A percentile compares a stretch with the other conserved stretches of the same genome.
Evolutionary conservation across 2,797 vertebrate species (phyloP).

Genomic region (Alcedo atthis): DNA sequence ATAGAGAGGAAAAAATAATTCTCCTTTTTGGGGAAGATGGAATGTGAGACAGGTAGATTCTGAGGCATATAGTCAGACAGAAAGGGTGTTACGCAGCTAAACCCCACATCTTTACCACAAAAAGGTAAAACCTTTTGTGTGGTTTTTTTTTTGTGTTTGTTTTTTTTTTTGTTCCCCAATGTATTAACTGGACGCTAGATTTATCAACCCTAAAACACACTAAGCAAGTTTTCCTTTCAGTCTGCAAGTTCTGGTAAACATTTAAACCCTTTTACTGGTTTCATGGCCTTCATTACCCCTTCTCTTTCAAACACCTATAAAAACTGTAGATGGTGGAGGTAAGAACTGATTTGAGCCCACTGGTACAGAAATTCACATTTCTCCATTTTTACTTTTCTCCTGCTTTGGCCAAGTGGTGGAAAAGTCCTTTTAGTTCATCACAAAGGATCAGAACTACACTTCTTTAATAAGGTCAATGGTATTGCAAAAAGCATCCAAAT

Average conservation of each 20-base stretch:
- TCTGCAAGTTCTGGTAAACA: neutral
- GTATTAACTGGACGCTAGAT: neutral
- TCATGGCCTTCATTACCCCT: neutral
- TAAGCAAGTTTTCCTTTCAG: neutral
- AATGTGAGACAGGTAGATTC: neutral
- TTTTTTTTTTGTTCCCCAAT: neutral
- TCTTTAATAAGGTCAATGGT: neutral
- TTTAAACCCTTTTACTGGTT: neutral
- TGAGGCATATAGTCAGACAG: neutral
- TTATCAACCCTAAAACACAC: neutral
- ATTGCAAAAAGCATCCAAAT: neutral
- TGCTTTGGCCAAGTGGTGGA: neutral
- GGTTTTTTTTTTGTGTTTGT: too few relatives aligned
- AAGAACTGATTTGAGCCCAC: neutral
- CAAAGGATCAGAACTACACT: neutral
- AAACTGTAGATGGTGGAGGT: neutral
- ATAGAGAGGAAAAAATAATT: neutral
- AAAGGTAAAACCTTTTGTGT: neutral
- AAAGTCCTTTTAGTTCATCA: conserved; percentile 39
- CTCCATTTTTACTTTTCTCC: conserved; percentile 2
- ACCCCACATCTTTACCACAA: neutral
- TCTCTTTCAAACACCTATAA: neutral
- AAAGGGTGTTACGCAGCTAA: neutral
- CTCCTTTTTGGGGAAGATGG: neutral
- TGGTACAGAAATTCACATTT: neutral